Evolutionary conservation across 2,113 vertebrate genomes (phyloP).

Genomic region (Bagarius yarrelli): DNA sequence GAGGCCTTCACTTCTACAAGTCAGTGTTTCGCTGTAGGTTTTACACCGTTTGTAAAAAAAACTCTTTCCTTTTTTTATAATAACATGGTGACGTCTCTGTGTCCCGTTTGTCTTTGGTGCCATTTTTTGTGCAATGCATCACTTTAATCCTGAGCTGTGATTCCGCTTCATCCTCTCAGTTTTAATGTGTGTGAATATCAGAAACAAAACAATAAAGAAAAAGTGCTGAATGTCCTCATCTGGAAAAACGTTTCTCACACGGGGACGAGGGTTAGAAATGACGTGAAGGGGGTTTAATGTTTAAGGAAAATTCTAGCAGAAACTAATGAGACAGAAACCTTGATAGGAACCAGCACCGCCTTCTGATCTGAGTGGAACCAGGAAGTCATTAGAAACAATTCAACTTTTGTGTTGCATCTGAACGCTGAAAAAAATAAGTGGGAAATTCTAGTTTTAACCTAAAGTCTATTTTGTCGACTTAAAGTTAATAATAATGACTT

Average conservation of each 20-base stretch:
- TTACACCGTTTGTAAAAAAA: conserved; percentile 33
- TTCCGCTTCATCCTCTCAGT: conserved; percentile 59
- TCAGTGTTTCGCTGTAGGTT: background rate
- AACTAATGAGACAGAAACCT: too few species aligned
- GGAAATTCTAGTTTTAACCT: too few species aligned
- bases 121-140: conserved; percentile 71
- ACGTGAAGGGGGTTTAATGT: too few species aligned
- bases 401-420: too few species aligned
- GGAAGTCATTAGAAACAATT: too few species aligned
- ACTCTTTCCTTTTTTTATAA: conserved; percentile 20
- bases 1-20: background rate
- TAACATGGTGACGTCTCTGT: conserved; percentile 60
- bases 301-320: too few species aligned
- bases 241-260: background rate
- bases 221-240: background rate
- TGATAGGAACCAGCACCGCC: too few species aligned
- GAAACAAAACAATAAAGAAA: conserved; percentile 61
- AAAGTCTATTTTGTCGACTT: too few species aligned
- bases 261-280: background rate
- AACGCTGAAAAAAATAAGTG: too few species aligned
- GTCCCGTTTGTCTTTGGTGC: conserved; percentile 66
- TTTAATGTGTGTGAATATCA: conserved; percentile 62
- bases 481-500: too few species aligned
- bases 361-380: too few species aligned
- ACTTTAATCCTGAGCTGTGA: conserved; percentile 62